Percentiles rank a stretch among this genome's conserved stretches.
These are phyloP conservation scores for Chironomus tepperi DNA, from an alignment of 1,140 invertebrate species.

Conservation along the genomic window DNA sequence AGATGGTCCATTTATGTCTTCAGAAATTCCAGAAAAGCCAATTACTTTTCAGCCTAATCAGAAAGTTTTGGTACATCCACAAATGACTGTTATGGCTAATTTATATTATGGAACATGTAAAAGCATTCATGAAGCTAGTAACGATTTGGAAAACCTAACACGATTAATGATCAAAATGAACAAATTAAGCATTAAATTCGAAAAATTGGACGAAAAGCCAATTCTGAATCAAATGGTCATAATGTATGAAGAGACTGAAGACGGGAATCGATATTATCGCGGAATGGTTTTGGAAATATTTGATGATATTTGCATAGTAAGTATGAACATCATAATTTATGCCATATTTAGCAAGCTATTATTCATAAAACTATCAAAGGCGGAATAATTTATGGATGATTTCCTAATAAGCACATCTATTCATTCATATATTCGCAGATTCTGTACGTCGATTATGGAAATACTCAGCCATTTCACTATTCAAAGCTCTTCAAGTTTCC, in stretches of 20 bases:
- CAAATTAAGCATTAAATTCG: background rate
- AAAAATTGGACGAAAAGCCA: background rate
- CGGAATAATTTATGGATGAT: background rate
- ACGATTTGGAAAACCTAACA: background rate
- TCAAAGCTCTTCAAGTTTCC: background rate
- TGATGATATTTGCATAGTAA: background rate
- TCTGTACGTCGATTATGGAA: background rate
- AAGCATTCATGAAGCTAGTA: background rate
- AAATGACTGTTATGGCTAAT: background rate
- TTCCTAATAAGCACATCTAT: too few relatives aligned
- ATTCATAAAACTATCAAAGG: background rate
- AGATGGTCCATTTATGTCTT: background rate
- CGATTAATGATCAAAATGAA: background rate
- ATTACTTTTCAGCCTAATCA: background rate
- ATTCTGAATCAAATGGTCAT: background rate
- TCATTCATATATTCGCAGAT: background rate
- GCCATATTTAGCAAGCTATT: background rate
- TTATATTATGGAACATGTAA: background rate
- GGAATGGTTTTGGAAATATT: constrained; percentile 2
- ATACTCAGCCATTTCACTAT: background rate
- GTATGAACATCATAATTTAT: background rate
- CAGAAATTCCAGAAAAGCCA: background rate
- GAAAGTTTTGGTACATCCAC: background rate
- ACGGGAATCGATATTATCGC: background rate
- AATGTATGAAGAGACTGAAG: background rate